These are phyloP conservation scores for Caenorhabditis remanei DNA, from an alignment of 1,140 invertebrate species.

Conservation along the genomic window DNA sequence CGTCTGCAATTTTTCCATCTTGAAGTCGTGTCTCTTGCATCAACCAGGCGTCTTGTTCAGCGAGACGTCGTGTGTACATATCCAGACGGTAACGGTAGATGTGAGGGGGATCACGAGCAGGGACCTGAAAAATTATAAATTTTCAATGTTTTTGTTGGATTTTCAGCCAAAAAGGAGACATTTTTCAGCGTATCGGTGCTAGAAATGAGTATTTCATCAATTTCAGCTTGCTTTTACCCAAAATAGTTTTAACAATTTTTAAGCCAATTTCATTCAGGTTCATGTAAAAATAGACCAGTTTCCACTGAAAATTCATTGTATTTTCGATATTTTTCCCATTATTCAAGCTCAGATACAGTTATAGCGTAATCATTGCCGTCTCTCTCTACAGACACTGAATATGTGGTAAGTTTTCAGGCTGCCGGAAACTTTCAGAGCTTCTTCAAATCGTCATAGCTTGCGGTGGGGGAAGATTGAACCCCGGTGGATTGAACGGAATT, in stretches of 20 bases:
- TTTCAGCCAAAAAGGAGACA: background rate
- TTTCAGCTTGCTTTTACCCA: no score
- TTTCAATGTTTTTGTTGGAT: background rate
- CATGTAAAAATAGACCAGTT: no score
- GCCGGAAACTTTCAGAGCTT: conserved; percentile 31
- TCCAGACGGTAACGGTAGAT: conserved; percentile 28
- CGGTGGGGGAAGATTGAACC: background rate
- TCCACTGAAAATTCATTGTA: no score
- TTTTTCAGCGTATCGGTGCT: no score
- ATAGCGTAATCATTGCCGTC: conserved; percentile 20
- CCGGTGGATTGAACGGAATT: no score
- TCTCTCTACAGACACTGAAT: background rate
- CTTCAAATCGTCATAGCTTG: conserved; percentile 43
- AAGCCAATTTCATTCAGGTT: no score
- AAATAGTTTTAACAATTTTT: no score
- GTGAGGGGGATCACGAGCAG: background rate
- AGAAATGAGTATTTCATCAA: no score
- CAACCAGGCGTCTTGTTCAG: conserved; percentile 3
- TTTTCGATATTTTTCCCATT: no score
- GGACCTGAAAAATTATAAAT: background rate
- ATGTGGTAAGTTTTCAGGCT: background rate
- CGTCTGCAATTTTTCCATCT: background rate
- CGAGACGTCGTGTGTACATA: conserved; percentile 25
- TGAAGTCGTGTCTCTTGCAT: background rate
- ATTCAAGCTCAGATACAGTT: conserved; percentile 40